Percentiles rank a stretch among this genome's conserved stretches.
Evolutionary conservation across 2,797 vertebrate genomes (phyloP).

Genomic region (Crax fasciolata): DNA sequence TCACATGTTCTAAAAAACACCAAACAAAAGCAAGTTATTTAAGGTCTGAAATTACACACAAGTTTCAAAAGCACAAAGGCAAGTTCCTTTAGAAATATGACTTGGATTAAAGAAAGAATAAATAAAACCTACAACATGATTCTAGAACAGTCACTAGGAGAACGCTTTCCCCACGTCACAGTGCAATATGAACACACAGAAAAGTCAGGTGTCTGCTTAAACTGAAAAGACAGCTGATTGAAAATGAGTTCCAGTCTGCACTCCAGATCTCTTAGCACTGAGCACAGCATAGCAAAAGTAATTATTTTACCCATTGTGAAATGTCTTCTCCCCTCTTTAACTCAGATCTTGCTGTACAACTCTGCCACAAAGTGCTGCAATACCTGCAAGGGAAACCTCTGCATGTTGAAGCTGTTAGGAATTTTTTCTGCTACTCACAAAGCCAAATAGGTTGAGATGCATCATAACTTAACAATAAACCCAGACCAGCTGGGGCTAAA

Average conservation of each 20-base stretch:
- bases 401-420: fast-evolving
- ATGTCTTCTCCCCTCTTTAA: background rate
- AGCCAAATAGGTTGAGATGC: background rate
- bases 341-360: background rate
- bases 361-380: background rate
- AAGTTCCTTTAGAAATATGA: background rate
- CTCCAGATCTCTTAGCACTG: background rate
- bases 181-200: background rate
- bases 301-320: background rate
- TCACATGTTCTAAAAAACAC: background rate
- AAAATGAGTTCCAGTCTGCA: background rate
- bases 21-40: background rate
- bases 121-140: background rate
- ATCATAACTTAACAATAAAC: background rate
- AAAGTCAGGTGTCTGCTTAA: background rate
- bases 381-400: background rate
- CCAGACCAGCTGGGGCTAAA: background rate
- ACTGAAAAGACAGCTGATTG: background rate
- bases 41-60: background rate
- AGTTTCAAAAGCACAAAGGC: background rate
- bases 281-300: fast-evolving
- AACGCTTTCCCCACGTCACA: background rate
- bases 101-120: background rate
- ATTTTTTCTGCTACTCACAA: background rate
- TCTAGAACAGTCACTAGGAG: background rate